Conservation (phyloP, 2,888 invertebrate genomes). For the Acleris cristana region DNA sequence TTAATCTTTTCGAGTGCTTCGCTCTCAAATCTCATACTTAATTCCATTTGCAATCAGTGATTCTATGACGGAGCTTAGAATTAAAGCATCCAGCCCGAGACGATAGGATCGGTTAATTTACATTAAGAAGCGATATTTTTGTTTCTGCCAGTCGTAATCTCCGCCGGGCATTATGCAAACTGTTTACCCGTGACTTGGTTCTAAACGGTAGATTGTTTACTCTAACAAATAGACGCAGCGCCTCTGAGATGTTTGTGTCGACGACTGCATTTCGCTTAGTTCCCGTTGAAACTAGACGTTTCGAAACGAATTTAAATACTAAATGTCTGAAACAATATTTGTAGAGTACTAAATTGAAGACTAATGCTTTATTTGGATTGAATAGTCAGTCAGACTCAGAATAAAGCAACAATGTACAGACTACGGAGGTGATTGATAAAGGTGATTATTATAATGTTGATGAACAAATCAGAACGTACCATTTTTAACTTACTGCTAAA, state of each 20-base stretch:
- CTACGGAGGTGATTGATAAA: no score
- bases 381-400: no score
- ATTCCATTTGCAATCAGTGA: constrained; percentile 12
- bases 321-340: no score
- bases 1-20: neutral
- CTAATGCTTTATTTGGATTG: no score
- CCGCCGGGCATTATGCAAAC: constrained; percentile 37
- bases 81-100: constrained; percentile 21
- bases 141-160: constrained; percentile 34
- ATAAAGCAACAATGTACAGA: no score
- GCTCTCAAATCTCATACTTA: constrained; percentile 7
- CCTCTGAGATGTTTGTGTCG: neutral
- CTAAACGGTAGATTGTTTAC: constrained; percentile 30
- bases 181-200: constrained; percentile 36
- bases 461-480: no score
- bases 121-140: constrained; percentile 39
- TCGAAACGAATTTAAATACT: no score
- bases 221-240: constrained; percentile 15
- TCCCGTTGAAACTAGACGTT: neutral
- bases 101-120: constrained; percentile 36
- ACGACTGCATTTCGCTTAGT: constrained; percentile 1
- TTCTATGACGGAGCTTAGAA: constrained; percentile 18
- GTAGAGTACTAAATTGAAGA: no score
- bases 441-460: no score
- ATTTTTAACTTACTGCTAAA: no score